Percentiles rank a stretch among this genome's conserved stretches.
phyloP scores from a whole-genome alignment of 2,797 vertebrate species.

The Alca torda region DNA sequence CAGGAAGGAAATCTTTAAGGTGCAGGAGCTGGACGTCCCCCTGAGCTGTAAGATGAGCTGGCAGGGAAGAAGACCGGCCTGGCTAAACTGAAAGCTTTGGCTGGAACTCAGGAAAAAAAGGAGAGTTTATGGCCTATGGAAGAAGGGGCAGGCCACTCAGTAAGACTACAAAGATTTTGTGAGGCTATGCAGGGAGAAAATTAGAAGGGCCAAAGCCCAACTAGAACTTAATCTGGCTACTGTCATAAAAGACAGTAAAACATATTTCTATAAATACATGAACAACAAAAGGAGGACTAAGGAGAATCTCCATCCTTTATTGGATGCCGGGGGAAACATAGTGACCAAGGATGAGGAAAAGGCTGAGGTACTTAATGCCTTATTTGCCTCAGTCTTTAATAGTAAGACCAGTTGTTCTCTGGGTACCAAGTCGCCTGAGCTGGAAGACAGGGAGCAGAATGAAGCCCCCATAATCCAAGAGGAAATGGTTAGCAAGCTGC shows the following conservation, averaged over 20 bases:
- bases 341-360: background rate
- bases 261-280: background rate
- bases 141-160: no score
- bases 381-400: background rate
- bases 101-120: no score
- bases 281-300: background rate
- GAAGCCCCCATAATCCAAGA: background rate
- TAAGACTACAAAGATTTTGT: no score
- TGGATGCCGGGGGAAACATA: background rate
- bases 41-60: no score
- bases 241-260: background rate
- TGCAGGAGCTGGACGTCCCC: no score
- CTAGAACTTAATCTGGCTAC: no score
- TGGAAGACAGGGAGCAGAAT: background rate
- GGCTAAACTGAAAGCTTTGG: no score
- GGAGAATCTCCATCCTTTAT: background rate
- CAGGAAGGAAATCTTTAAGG: no score
- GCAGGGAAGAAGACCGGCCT: no score
- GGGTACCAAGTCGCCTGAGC: background rate
- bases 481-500: background rate
- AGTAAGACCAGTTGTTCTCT: background rate
- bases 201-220: no score
- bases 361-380: background rate
- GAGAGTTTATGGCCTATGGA: no score
- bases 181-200: no score